Conservation (phyloP, 1,140 invertebrate genomes). For the Megalonaias nervosa region DNA sequence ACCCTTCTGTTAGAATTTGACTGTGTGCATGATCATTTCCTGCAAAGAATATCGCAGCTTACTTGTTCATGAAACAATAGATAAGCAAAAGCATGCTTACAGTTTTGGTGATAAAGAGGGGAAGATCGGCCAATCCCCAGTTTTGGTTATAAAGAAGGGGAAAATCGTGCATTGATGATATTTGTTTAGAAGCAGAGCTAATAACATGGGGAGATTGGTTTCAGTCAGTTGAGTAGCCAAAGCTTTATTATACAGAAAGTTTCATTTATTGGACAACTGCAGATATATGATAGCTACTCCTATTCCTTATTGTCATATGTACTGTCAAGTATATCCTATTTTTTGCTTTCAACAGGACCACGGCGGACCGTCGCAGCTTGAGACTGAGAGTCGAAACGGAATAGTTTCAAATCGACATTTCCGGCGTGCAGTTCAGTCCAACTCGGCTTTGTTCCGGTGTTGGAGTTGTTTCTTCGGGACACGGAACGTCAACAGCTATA, state of each 20-base stretch:
- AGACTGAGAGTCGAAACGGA: slow-evolving; percentile 13
- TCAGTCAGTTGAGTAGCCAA: too few relatives aligned
- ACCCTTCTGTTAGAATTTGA: too few relatives aligned
- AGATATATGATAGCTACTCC: neutral
- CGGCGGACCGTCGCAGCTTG: neutral
- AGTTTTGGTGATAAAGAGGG: too few relatives aligned
- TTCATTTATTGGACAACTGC: neutral
- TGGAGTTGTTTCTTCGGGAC: slow-evolving; percentile 41
- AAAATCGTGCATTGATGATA: too few relatives aligned
- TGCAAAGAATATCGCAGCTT: too few relatives aligned
- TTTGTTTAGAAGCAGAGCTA: too few relatives aligned
- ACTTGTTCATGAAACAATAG: too few relatives aligned
- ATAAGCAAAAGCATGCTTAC: too few relatives aligned
- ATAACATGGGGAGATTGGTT: too few relatives aligned
- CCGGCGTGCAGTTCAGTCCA: neutral
- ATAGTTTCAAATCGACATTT: neutral
- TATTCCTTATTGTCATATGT: neutral
- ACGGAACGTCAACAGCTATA: slow-evolving; percentile 20
- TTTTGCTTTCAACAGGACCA: neutral
- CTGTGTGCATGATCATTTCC: too few relatives aligned
- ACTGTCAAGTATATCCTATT: neutral
- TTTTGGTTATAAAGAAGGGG: too few relatives aligned
- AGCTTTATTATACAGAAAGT: neutral
- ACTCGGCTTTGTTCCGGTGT: slow-evolving; percentile 24
- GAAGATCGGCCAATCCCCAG: too few relatives aligned